Base-by-base conservation (phyloP, 2,797 vertebrate genomes). In the Phylloscopus collybita region DNA sequence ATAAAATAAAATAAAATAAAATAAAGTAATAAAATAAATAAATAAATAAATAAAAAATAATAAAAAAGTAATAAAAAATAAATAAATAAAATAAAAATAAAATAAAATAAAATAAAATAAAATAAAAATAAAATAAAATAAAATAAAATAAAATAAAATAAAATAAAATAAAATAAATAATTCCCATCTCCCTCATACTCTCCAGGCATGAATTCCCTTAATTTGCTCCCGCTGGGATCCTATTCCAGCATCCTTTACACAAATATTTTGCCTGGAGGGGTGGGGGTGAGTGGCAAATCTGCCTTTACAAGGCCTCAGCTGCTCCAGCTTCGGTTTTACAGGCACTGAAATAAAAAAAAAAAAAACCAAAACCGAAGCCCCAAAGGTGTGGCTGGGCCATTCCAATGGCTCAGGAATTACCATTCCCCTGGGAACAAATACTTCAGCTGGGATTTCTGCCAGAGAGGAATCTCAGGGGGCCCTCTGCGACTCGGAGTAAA, bases 301-400 rank as follows among this genome's bases (percentile, higher is more conserved):
- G 61, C 69, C 45, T 96, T 96, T 93, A 94, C 79, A 47, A 91
- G 76, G 21, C 62, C 42, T 91, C 66, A 9, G 79, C 84, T 93
- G 30, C 86, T 64, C 59, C 36, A 27, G 79, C 29, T 64, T 27
- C 53, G 5, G 10, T 82, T 96, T 97, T 95, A 97, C 25, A 34
- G 80, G 23, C 13, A 51, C 45, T 50, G 53, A 49, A 66, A 38
- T 12, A 80, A 93, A 75, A 45, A 80, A 93, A 75, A 45, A 34
- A 34, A 34, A 34, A 34, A 34, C 34, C 34, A 45, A 88, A 88
- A 38, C 45, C 30, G 54, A 51, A 92, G 75, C 56, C 69, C 64
- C 59, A 40, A 54, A 66, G 5, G 12, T 5, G 34, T 44, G 82
- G 47, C 10, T 30, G n/a, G 60, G 81, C 69, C 50, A 10, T 49